Percentiles rank a stretch among this genome's conserved stretches.
Conservation (phyloP, 2,797 vertebrate genomes). For the Scarus forsteni region DNA sequence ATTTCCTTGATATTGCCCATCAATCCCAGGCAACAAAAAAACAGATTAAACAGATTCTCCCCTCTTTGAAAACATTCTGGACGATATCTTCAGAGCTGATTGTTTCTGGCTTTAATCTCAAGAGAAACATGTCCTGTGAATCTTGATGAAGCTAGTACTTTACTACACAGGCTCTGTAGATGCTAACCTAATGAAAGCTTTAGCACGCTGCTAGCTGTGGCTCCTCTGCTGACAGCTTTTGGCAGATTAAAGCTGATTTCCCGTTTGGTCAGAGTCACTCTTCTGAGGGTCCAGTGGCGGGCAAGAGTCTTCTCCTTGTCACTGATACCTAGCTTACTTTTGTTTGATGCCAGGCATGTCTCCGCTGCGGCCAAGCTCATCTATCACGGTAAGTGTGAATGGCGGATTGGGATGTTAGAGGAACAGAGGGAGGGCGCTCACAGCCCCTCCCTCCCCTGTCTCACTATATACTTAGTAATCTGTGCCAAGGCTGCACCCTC, state of each 20-base stretch:
- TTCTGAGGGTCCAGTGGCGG: slow-evolving; percentile 49
- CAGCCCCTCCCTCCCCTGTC: slow-evolving; percentile 56
- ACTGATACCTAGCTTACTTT: slow-evolving; percentile 66
- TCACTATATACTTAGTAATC: slow-evolving; percentile 78
- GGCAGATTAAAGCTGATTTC: slow-evolving; percentile 73
- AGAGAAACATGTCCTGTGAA: slow-evolving; percentile 65
- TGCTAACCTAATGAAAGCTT: slow-evolving; percentile 69
- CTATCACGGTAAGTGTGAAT: slow-evolving; percentile 84
- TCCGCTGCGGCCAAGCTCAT: slow-evolving; percentile 73
- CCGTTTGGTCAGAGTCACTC: slow-evolving; percentile 61
- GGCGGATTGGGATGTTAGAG: slow-evolving; percentile 65
- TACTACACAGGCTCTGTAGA: slow-evolving; percentile 53
- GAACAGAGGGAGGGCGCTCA: slow-evolving; percentile 66
- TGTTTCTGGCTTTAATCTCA: slow-evolving; percentile 72
- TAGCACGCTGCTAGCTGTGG: slow-evolving; percentile 44
- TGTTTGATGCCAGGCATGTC: slow-evolving; percentile 81
- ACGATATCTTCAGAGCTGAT: slow-evolving; percentile 61
- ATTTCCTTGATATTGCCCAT: slow-evolving; percentile 28
- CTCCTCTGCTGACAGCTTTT: slow-evolving; percentile 42
- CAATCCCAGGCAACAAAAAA: slow-evolving; percentile 25
- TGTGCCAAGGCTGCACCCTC: slow-evolving; percentile 70
- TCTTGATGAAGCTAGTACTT: slow-evolving; percentile 70
- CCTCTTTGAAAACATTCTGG: slow-evolving; percentile 57
- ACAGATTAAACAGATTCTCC: slow-evolving; percentile 25
- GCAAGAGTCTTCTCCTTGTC: slow-evolving; percentile 63